A percentile compares a stretch with the other conserved stretches of the same genome.
Conservation (phyloP, 2,113 vertebrate genomes). For the Theristicus caerulescens region DNA sequence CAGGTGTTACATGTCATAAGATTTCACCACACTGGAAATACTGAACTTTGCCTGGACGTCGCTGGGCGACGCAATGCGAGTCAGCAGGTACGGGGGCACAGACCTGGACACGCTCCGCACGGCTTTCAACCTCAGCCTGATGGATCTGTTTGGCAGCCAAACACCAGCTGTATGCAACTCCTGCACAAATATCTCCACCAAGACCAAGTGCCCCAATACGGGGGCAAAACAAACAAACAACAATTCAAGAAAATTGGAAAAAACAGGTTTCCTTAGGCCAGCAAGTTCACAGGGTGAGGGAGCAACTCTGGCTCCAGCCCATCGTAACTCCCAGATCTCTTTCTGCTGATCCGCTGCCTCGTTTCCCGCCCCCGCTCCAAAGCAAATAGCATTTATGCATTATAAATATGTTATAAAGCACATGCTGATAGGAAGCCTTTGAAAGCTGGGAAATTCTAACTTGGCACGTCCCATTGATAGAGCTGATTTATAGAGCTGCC, state of each 20-base stretch:
- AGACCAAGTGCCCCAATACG: background rate
- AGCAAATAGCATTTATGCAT: background rate
- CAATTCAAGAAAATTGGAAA: fast-evolving
- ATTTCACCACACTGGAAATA: background rate
- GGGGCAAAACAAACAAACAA: too few relatives aligned
- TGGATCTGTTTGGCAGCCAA: background rate
- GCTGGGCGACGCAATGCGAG: fast-evolving
- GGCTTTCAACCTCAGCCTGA: background rate
- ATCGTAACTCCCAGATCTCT: background rate
- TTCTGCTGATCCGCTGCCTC: background rate
- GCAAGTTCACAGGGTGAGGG: fast-evolving
- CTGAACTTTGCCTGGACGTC: background rate
- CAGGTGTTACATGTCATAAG: fast-evolving
- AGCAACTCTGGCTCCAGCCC: background rate
- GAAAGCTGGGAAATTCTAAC: background rate
- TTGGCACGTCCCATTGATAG: background rate
- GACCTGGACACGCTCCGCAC: background rate
- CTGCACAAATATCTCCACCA: background rate
- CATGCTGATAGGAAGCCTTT: background rate
- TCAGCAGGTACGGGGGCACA: fast-evolving
- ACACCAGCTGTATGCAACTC: fast-evolving
- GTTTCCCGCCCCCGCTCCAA: background rate
- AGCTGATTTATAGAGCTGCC: background rate
- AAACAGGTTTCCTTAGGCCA: fast-evolving
- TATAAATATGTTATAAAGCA: background rate